Evolutionary conservation across 1,140 invertebrate species (phyloP).

Genomic region (Aphaenogaster rudis): DNA sequence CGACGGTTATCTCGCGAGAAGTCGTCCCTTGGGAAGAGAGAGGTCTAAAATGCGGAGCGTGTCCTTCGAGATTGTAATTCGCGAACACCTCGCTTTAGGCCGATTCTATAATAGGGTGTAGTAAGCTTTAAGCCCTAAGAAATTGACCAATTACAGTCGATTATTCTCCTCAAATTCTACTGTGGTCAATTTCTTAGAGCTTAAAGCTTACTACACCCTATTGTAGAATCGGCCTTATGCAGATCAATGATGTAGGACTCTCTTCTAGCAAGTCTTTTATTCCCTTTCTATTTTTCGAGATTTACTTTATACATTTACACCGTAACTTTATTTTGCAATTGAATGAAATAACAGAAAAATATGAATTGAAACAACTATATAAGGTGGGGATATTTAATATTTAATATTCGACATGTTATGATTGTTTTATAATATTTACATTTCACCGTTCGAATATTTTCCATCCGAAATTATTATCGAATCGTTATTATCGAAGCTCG

Average conservation of each 20-base stretch:
- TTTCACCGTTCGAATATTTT: neutral
- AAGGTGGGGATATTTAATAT: neutral
- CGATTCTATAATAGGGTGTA: too few relatives aligned
- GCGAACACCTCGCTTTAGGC: neutral
- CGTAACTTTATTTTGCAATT: neutral
- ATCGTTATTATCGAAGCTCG: neutral
- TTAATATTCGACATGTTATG: neutral
- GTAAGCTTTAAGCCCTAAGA: too few relatives aligned
- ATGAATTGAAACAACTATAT: neutral
- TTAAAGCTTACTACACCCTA: too few relatives aligned
- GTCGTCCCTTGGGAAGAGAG: conserved; percentile 19
- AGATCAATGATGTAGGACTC: conserved; percentile 23
- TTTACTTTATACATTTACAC: conserved; percentile 3
- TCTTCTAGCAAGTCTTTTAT: neutral
- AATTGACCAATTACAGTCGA: too few relatives aligned
- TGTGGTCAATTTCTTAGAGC: too few relatives aligned
- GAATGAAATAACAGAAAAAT: neutral
- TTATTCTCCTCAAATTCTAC: too few relatives aligned
- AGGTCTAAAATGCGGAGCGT: neutral
- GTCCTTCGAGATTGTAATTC: conserved; percentile 26
- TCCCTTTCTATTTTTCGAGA: neutral
- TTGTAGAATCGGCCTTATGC: neutral
- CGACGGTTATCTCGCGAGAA: conserved; percentile 43
- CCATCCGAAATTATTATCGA: neutral
- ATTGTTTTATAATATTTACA: neutral